A percentile compares a stretch with the other conserved stretches of the same genome.
Evolutionary conservation across 1,140 invertebrate genomes (phyloP).

Genomic region (Lutraria rhynchaena): DNA sequence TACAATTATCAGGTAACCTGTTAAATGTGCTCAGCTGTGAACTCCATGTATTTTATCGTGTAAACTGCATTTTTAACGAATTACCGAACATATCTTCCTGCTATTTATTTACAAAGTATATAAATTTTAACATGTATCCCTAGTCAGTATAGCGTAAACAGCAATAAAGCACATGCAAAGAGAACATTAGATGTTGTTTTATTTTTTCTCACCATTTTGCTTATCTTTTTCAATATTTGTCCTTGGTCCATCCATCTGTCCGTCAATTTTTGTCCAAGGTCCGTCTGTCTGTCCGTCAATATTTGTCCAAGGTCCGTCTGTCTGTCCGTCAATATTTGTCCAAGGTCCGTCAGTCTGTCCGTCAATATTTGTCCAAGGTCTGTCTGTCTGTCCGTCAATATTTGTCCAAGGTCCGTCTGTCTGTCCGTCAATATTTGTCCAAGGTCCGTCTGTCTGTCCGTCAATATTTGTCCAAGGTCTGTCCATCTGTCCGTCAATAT

Average conservation of each 20-base stretch:
- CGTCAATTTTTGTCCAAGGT: not conserved
- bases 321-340: too few species aligned
- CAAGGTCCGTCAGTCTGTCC: too few species aligned
- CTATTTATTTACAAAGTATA: slow-evolving; percentile 33
- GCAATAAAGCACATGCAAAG: slow-evolving; percentile 32
- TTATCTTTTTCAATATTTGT: not conserved
- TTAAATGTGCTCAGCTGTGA: not conserved
- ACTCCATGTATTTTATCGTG: not conserved
- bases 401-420: too few species aligned
- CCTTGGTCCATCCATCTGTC: slow-evolving; percentile 2
- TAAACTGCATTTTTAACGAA: slow-evolving; percentile 23
- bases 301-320: too few species aligned
- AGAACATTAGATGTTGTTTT: not conserved
- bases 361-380: too few species aligned
- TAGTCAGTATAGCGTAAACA: slow-evolving; percentile 5
- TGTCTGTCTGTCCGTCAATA: too few species aligned
- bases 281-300: too few species aligned
- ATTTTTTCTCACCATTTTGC: not conserved
- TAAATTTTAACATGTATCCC: slow-evolving; percentile 1
- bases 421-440: too few species aligned
- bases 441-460: too few species aligned
- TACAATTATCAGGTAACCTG: too few species aligned
- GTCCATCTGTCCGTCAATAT: not conserved
- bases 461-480: not conserved
- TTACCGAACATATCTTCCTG: slow-evolving; percentile 37